A percentile compares a stretch with the other conserved stretches of the same genome.
Evolutionary conservation across 2,113 vertebrate genomes (phyloP).

Genomic region (Dipodomys spectabilis): DNA sequence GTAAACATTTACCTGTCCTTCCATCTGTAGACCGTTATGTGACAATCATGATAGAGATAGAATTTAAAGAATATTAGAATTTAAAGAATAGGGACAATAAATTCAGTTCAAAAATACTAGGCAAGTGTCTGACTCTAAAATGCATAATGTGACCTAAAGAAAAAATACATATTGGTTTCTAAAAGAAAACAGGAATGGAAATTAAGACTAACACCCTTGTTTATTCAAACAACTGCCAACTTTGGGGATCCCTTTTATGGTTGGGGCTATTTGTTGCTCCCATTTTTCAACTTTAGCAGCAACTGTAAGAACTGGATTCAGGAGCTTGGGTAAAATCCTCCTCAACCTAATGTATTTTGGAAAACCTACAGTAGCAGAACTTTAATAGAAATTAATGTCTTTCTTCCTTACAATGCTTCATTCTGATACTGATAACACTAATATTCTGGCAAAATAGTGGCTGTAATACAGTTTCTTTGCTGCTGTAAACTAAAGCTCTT

Average conservation of each 20-base stretch:
- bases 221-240: background rate
- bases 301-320: background rate
- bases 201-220: constrained; percentile 15
- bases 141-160: background rate
- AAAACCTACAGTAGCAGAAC: constrained; percentile 49
- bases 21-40: background rate
- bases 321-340: constrained; percentile 34
- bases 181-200: constrained; percentile 1
- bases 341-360: constrained; percentile 31
- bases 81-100: too few species aligned
- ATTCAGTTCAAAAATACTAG: constrained; percentile 19
- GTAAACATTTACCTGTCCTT: constrained; percentile 17
- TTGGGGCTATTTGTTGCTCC: background rate
- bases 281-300: background rate
- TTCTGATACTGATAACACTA: constrained; percentile 68
- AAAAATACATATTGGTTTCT: constrained; percentile 29
- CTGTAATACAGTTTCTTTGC: constrained; percentile 70
- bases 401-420: constrained; percentile 64
- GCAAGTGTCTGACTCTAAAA: background rate
- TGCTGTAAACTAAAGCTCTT: constrained; percentile 70
- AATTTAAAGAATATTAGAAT: background rate
- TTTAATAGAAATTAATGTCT: constrained; percentile 72
- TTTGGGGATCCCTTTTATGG: background rate
- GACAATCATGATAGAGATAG: background rate
- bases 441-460: constrained; percentile 59